Percentiles rank a stretch among this genome's conserved stretches.
Conservation (phyloP, 2,797 vertebrate genomes). For the Serranus cabrilla region DNA sequence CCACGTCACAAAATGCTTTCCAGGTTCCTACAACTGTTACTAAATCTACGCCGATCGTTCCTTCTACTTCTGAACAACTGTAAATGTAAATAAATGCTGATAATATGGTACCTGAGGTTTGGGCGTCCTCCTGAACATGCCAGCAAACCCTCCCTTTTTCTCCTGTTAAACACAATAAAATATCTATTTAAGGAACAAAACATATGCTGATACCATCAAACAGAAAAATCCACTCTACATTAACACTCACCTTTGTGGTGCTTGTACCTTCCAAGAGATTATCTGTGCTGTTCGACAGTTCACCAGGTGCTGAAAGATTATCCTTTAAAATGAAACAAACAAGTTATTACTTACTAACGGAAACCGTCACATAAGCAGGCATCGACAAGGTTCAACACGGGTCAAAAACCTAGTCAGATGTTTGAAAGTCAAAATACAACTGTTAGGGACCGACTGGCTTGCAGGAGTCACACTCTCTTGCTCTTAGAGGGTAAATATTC, state of each 20-base stretch:
- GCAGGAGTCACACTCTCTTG: neutral
- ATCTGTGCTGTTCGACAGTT: constrained; percentile 39
- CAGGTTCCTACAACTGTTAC: too few species aligned
- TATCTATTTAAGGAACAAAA: neutral
- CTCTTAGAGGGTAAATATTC: too few species aligned
- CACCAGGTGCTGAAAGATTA: neutral
- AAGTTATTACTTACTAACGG: neutral
- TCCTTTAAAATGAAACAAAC: constrained; percentile 42
- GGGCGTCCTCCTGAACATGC: constrained; percentile 64
- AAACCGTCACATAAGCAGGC: neutral
- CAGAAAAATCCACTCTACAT: rapidly evolving
- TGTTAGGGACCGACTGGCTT: too few species aligned
- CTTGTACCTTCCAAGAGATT: constrained; percentile 45
- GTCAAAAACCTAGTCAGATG: neutral
- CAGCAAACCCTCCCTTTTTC: constrained; percentile 60
- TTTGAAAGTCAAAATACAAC: neutral
- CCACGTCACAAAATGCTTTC: too few species aligned
- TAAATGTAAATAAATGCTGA: too few species aligned
- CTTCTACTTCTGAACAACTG: too few species aligned
- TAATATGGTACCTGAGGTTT: constrained; percentile 63
- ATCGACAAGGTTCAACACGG: neutral
- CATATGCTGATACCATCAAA: neutral
- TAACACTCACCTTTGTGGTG: constrained; percentile 54
- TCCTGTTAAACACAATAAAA: constrained; percentile 41
- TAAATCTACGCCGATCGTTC: too few species aligned